These are phyloP conservation scores for Nephrocerus scutellatus DNA, from an alignment of 2,888 invertebrate species.

Conservation along the genomic window DNA sequence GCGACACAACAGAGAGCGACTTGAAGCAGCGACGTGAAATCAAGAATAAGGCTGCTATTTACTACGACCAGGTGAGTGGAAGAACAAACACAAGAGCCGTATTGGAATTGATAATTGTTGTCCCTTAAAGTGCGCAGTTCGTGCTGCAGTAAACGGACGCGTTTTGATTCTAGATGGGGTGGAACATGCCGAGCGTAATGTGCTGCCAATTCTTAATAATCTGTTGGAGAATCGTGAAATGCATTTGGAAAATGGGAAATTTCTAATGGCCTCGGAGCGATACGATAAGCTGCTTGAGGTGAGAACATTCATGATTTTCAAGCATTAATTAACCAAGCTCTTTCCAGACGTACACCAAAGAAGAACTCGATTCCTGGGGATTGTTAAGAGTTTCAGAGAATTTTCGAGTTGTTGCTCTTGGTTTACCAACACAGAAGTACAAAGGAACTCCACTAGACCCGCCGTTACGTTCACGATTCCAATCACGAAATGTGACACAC, in stretches of 20 bases:
- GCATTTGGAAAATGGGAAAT: conserved; percentile 95
- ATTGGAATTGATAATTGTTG: background rate
- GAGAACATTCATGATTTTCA: conserved; percentile 19
- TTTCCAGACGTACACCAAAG: conserved; percentile 65
- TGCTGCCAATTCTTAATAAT: conserved; percentile 92
- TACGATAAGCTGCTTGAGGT: conserved; percentile 86
- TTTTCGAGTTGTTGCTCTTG: conserved; percentile 89
- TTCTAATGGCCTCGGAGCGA: conserved; percentile 79
- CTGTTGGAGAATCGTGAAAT: conserved; percentile 95
- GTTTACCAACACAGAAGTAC: conserved; percentile 80
- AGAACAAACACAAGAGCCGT: background rate
- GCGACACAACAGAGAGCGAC: conserved; percentile 96
- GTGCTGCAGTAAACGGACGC: conserved; percentile 80
- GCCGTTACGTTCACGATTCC: conserved; percentile 89
- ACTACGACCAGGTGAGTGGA: conserved; percentile 76
- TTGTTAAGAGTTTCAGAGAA: conserved; percentile 87
- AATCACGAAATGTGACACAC: conserved; percentile 73
- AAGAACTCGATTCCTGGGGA: conserved; percentile 77
- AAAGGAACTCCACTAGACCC: conserved; percentile 92
- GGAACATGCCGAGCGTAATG: conserved; percentile 96
- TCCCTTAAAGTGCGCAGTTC: conserved; percentile 71
- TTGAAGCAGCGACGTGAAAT: conserved; percentile 94
- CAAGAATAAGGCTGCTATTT: conserved; percentile 74
- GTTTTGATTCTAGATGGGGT: conserved; percentile 90
- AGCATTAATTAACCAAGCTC: conserved; percentile 11